Evolutionary conservation across 2,113 vertebrate genomes (phyloP).

Genomic region (Polyodon spathula): DNA sequence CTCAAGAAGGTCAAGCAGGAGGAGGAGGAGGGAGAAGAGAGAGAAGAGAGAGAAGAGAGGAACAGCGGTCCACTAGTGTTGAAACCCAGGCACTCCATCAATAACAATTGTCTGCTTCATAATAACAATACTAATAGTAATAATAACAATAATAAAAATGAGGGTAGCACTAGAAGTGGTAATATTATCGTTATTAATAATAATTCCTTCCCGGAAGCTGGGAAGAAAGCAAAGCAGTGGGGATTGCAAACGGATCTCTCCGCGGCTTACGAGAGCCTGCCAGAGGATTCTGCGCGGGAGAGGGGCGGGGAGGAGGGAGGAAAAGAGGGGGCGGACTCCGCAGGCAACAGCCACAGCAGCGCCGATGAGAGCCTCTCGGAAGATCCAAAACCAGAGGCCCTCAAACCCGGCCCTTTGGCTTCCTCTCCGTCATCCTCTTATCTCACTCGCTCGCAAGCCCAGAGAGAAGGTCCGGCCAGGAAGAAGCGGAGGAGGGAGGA

Average conservation of each 20-base stretch:
- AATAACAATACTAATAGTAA: no score
- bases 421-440: background rate
- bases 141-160: no score
- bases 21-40: background rate
- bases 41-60: constrained; percentile 15
- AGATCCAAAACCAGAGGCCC: no score
- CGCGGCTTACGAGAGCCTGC: constrained; percentile 33
- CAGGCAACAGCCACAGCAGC: no score
- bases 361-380: no score
- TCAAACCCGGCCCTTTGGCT: background rate
- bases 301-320: constrained; percentile 27
- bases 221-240: no score
- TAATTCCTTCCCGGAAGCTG: no score
- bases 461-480: background rate
- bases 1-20: constrained; percentile 39
- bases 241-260: constrained; percentile 7
- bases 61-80: constrained; percentile 41
- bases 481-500: constrained; percentile 16
- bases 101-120: constrained; percentile 22
- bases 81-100: constrained; percentile 16
- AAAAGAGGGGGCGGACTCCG: no score
- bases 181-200: no score
- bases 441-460: background rate
- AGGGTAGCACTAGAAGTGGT: no score
- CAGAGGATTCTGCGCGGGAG: constrained; percentile 32